Percentiles rank a stretch among this genome's conserved stretches.
phyloP scores from a whole-genome alignment of 2,797 vertebrate genomes.

The Platalea minor region DNA sequence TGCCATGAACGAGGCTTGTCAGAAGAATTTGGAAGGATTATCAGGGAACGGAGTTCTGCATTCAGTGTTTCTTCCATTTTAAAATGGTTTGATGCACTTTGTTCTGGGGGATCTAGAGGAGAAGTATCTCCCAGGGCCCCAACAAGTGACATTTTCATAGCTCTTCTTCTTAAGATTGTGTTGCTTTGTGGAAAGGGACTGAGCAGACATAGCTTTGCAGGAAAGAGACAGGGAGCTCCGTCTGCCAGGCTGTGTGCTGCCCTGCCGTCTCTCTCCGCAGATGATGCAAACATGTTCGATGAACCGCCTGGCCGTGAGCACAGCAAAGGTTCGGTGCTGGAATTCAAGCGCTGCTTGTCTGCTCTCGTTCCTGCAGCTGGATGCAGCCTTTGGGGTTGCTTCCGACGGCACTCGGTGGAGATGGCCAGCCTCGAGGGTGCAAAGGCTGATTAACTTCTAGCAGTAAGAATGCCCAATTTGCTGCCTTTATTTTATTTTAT shows the following conservation, averaged over 20 bases:
- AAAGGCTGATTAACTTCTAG: not conserved
- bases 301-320: accelerated
- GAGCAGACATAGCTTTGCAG: not conserved
- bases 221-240: not conserved
- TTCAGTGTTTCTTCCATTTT: not conserved
- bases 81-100: not conserved
- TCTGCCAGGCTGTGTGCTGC: not conserved
- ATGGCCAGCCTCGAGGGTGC: not conserved
- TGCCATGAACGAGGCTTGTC: not conserved
- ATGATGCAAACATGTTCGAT: accelerated
- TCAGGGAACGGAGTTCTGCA: not conserved
- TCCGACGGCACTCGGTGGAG: not conserved
- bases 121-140: not conserved
- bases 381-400: not conserved
- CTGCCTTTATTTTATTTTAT: not conserved
- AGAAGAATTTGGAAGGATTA: not conserved
- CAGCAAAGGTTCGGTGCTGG: not conserved
- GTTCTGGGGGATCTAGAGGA: not conserved
- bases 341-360: not conserved
- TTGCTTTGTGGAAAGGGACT: not conserved
- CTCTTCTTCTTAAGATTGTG: not conserved
- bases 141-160: not conserved
- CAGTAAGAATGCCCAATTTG: not conserved
- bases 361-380: not conserved
- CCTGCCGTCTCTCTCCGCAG: not conserved